phyloP scores from a whole-genome alignment of 23 tunicate genomes.

The Aplidium turbinatum region DNA sequence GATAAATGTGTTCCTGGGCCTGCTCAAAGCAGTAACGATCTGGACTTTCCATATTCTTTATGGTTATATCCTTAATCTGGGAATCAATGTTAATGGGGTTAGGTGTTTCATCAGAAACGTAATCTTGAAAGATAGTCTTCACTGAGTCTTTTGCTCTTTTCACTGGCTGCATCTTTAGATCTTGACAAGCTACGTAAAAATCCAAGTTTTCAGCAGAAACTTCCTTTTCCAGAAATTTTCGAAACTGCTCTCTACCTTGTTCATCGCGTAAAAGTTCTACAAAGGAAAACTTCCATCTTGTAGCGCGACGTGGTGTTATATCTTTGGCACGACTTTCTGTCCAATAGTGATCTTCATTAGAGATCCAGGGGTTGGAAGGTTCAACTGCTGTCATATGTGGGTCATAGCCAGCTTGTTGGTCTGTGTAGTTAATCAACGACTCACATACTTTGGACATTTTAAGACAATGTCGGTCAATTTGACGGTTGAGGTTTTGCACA shows the following conservation, averaged over 20 bases:
- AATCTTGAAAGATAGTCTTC: conserved; percentile 45
- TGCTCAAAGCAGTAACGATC: conserved; percentile 81
- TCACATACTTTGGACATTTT: conserved; percentile 91
- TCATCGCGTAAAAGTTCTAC: conserved; percentile 63
- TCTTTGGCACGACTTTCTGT: conserved; percentile 37
- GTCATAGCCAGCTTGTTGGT: conserved; percentile 64
- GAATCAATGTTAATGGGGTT: conserved; percentile 82
- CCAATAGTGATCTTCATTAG: conserved; percentile 71
- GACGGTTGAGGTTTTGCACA: conserved; percentile 33
- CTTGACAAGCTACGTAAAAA: conserved; percentile 72
- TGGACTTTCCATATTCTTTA: conserved; percentile 62
- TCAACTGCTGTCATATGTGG: conserved; percentile 43
- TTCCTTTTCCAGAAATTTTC: conserved; percentile 85
- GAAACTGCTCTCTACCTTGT: conserved; percentile 64
- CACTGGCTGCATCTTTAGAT: conserved; percentile 57
- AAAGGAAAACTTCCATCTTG: conserved; percentile 83
- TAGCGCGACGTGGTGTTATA: conserved; percentile 51
- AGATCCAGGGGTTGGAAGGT: conserved; percentile 67
- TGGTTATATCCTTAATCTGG: conserved; percentile 52
- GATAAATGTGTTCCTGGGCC: conserved; percentile 91
- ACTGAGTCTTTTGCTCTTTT: conserved; percentile 43
- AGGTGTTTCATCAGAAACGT: conserved; percentile 54
- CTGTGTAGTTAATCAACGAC: conserved; percentile 44
- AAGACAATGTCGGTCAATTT: conserved; percentile 75
- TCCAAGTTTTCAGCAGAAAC: conserved; percentile 83